phyloP scores from a whole-genome alignment of 1,140 invertebrate species.

The Drosophila parvula region DNA sequence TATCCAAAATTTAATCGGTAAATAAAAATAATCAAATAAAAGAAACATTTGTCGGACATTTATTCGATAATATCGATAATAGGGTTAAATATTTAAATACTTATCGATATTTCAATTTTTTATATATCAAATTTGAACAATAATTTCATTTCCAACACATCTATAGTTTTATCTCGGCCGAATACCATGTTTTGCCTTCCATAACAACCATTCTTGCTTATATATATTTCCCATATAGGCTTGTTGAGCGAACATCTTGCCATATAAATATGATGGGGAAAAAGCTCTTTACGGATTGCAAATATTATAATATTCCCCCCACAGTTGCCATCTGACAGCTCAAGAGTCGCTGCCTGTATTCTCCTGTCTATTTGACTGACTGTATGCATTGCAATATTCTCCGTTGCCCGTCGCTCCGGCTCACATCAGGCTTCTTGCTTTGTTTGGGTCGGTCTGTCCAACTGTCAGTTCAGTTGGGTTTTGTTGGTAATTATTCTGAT shows the following conservation, averaged over 20 bases:
- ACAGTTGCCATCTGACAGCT: conserved; percentile 41
- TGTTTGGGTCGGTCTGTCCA: conserved; percentile 55
- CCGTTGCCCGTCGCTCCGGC: conserved; percentile 7
- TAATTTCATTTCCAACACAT: no score
- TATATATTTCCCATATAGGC: no score
- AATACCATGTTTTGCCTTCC: no score
- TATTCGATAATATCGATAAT: no score
- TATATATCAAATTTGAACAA: no score
- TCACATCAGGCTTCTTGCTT: conserved; percentile 27
- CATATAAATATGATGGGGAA: conserved; percentile 6
- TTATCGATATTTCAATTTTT: no score
- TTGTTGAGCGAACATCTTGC: background rate
- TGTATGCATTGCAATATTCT: conserved; percentile 23
- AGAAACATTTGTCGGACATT: no score
- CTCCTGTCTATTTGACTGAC: conserved; percentile 24
- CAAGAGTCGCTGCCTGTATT: conserved; percentile 33
- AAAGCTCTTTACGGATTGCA: conserved; percentile 24
- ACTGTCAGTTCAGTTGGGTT: conserved; percentile 50
- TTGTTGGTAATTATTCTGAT: conserved; percentile 76
- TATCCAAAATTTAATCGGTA: no score
- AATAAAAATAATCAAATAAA: no score
- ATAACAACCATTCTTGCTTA: no score
- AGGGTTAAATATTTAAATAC: no score
- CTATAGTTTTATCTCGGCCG: no score
- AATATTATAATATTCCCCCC: conserved; percentile 47